phyloP scores from a whole-genome alignment of 2,113 vertebrate genomes.

The Rhinoderma darwinii region DNA sequence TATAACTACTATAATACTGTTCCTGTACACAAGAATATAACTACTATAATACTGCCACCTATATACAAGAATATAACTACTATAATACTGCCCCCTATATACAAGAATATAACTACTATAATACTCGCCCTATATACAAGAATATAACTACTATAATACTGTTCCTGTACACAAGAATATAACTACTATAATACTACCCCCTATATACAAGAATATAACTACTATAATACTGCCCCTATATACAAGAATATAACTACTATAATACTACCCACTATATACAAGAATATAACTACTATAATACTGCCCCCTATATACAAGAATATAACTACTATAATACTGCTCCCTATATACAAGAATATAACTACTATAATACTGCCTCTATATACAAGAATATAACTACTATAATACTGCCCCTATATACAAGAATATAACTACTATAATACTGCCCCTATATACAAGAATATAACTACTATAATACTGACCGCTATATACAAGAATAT shows the following conservation, averaged over 20 bases:
- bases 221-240: not conserved
- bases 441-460: not conserved
- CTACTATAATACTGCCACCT: slow-evolving; percentile 7
- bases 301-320: not conserved
- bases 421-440: slow-evolving; percentile 13
- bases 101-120: slow-evolving; percentile 12
- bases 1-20: not conserved
- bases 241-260: slow-evolving; percentile 17
- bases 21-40: slow-evolving; percentile 17
- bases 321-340: slow-evolving; percentile 21
- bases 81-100: not conserved
- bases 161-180: too few species aligned
- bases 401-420: not conserved
- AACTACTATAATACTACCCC: not conserved
- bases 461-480: slow-evolving; percentile 16
- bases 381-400: slow-evolving; percentile 11
- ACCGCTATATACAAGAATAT: not conserved
- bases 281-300: slow-evolving; percentile 19
- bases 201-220: slow-evolving; percentile 9
- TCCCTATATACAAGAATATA: slow-evolving; percentile 6
- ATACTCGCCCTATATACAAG: not conserved
- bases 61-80: slow-evolving; percentile 11
- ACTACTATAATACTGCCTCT: too few species aligned
- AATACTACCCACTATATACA: not conserved
- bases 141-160: slow-evolving; percentile 16